These are phyloP conservation scores for Sebastes hubbsi DNA, from an alignment of 2,797 vertebrate genomes.

Conservation along the genomic window DNA sequence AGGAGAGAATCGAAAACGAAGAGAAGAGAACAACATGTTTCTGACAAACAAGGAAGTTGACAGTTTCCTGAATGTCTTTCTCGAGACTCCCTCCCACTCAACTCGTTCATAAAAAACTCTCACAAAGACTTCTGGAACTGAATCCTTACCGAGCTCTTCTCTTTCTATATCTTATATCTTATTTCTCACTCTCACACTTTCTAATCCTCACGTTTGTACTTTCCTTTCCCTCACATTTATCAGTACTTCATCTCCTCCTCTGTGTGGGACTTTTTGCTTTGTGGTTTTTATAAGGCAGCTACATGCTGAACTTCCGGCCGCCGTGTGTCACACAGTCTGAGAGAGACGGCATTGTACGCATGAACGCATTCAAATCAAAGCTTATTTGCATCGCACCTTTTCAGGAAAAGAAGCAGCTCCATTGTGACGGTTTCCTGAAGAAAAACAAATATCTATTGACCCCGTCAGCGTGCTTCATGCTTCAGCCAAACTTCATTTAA, in stretches of 20 bases:
- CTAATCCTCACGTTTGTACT: not conserved
- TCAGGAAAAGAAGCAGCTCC: constrained; percentile 8
- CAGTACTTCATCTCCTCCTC: not conserved
- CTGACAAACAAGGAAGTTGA: constrained; percentile 48
- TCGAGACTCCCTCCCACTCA: constrained; percentile 28
- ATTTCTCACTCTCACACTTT: not conserved
- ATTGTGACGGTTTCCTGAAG: not conserved
- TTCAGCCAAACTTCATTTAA: not conserved
- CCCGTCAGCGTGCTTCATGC: not conserved
- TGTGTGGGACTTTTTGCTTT: not conserved
- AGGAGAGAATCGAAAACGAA: not conserved
- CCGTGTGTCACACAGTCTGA: not conserved
- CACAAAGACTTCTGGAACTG: not conserved
- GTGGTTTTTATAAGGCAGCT: not conserved
- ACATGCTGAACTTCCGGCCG: constrained; percentile 26
- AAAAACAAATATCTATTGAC: not conserved
- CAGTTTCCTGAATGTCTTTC: constrained; percentile 49
- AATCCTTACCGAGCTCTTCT: not conserved
- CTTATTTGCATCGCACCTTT: constrained; percentile 5
- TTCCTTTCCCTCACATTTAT: not conserved
- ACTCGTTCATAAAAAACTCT: constrained; percentile 13
- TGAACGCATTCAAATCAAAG: constrained; percentile 23
- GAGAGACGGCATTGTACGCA: not conserved
- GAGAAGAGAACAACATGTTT: constrained; percentile 7
- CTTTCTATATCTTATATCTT: no score